These are phyloP conservation scores for Prietella phreatophila DNA, from an alignment of 2,113 vertebrate genomes.

Conservation along the genomic window DNA sequence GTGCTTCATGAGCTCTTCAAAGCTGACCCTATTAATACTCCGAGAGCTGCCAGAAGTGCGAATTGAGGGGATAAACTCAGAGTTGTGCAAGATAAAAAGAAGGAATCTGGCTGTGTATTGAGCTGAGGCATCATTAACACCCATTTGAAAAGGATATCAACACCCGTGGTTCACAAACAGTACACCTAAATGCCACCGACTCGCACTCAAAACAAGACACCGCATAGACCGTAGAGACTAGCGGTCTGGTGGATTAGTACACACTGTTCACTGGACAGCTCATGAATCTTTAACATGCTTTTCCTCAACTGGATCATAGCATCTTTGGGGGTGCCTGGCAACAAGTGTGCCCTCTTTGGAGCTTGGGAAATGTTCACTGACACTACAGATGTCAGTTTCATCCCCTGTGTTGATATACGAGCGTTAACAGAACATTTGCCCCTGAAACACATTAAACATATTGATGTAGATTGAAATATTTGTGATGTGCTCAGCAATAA, in stretches of 20 bases:
- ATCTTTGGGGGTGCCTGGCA: constrained; percentile 34
- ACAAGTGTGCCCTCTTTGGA: constrained; percentile 27
- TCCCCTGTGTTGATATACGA: neutral
- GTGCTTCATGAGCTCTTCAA: constrained; percentile 47
- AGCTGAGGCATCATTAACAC: constrained; percentile 49
- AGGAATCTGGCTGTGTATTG: constrained; percentile 16
- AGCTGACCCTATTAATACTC: constrained; percentile 50
- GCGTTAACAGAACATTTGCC: neutral
- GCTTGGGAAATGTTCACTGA: constrained; percentile 35
- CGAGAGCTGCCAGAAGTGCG: constrained; percentile 43
- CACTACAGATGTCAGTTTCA: constrained; percentile 14
- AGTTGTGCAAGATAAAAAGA: constrained; percentile 9
- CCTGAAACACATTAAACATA: neutral
- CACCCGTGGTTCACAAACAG: constrained; percentile 31
- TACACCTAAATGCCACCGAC: constrained; percentile 43
- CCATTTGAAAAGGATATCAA: constrained; percentile 45
- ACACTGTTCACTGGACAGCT: constrained; percentile 38
- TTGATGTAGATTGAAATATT: neutral
- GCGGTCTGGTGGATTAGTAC: constrained; percentile 30
- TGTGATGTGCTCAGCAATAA: neutral
- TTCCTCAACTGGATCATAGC: constrained; percentile 27
- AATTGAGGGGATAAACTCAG: constrained; percentile 45
- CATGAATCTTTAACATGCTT: constrained; percentile 43
- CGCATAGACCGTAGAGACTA: constrained; percentile 15
- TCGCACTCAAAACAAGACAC: constrained; percentile 38